Percentiles rank a stretch among this genome's conserved stretches.
phyloP scores from a whole-genome alignment of 2,888 invertebrate genomes.

The Lacanobia oleracea region DNA sequence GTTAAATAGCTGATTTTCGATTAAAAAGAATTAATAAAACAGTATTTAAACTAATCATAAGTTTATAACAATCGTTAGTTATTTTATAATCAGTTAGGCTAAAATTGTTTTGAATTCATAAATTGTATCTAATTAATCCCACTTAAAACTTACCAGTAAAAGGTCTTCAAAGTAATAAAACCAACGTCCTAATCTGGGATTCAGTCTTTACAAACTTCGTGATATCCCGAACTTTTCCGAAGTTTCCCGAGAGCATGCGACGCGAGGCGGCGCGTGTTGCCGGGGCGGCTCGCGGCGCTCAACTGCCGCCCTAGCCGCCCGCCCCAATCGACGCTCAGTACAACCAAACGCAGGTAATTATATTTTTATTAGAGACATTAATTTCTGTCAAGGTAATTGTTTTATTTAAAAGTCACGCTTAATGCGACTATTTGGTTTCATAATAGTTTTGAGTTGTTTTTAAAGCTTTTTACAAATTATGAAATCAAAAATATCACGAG shows the following conservation, averaged over 20 bases:
- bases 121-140: too few species aligned
- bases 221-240: constrained; percentile 57
- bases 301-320: constrained; percentile 65
- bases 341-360: constrained; percentile 7
- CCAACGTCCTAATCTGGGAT: constrained; percentile 25
- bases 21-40: too few species aligned
- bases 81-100: too few species aligned
- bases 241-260: constrained; percentile 30
- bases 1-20: too few species aligned
- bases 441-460: too few species aligned
- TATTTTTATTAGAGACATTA: constrained; percentile 11
- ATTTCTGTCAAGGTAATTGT: constrained; percentile 9
- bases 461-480: too few species aligned
- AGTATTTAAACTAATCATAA: too few species aligned
- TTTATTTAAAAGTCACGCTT: constrained; percentile 16
- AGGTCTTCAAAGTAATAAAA: constrained; percentile 19
- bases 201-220: constrained; percentile 27
- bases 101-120: neutral
- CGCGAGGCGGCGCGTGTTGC: constrained; percentile 46
- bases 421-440: too few species aligned
- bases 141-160: constrained; percentile 45
- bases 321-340: constrained; percentile 28
- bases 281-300: constrained; percentile 53
- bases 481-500: too few species aligned
- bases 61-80: too few species aligned